phyloP scores from a whole-genome alignment of 2,797 vertebrate species.

The Clarias fuscus region DNA sequence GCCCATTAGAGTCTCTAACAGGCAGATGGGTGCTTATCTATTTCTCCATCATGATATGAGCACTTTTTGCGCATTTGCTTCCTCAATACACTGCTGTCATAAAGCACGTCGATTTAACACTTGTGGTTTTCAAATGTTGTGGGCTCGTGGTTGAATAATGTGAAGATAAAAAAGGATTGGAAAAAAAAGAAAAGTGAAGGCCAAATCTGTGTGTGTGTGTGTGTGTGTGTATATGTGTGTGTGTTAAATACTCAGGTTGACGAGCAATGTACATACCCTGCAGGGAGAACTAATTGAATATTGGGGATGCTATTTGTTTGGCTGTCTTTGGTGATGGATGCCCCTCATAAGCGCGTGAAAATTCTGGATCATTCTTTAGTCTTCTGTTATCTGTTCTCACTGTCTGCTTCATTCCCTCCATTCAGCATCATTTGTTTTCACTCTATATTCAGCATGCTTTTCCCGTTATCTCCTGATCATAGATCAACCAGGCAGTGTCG shows the following conservation, averaged over 20 bases:
- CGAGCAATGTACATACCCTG: slow-evolving; percentile 39
- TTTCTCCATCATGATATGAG: slow-evolving; percentile 33
- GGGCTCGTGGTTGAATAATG: slow-evolving; percentile 28
- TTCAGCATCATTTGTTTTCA: slow-evolving; percentile 57
- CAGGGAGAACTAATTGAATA: slow-evolving; percentile 69
- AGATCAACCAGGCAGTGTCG: slow-evolving; percentile 48
- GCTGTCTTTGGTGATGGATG: slow-evolving; percentile 76
- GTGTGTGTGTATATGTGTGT: slow-evolving; percentile 20
- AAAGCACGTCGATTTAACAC: not conserved
- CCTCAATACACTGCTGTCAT: slow-evolving; percentile 18
- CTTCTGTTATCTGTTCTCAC: slow-evolving; percentile 63
- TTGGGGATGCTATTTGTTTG: slow-evolving; percentile 68
- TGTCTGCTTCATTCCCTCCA: slow-evolving; percentile 43
- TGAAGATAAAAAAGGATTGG: not conserved
- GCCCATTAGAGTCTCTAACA: slow-evolving; percentile 31
- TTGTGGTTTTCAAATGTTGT: slow-evolving; percentile 16
- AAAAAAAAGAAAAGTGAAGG: slow-evolving; percentile 20
- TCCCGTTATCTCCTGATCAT: slow-evolving; percentile 49
- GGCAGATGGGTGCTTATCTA: slow-evolving; percentile 26
- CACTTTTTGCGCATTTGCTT: slow-evolving; percentile 25
- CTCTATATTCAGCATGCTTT: slow-evolving; percentile 52
- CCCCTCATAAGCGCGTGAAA: slow-evolving; percentile 76
- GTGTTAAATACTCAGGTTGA: slow-evolving; percentile 10
- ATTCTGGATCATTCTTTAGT: slow-evolving; percentile 76
- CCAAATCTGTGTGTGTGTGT: slow-evolving; percentile 35